phyloP scores from a whole-genome alignment of 2,797 vertebrate genomes.

The Gymnothorax javanicus region DNA sequence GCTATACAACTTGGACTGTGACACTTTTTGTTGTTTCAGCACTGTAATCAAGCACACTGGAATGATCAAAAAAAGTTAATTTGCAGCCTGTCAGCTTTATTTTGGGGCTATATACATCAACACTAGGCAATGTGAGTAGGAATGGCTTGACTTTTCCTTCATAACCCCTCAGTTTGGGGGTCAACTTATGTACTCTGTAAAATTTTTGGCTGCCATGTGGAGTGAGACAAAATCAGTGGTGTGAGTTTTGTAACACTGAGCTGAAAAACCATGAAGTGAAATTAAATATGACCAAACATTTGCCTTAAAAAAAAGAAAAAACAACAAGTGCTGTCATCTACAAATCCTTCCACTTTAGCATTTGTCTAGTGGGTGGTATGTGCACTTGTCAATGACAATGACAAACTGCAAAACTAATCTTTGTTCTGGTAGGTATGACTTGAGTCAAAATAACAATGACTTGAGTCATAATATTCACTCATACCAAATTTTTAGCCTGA shows the following conservation, averaged over 20 bases:
- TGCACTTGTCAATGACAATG: not conserved
- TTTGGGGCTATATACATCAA: too few relatives aligned
- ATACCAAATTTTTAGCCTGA: not conserved
- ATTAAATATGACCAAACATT: not conserved
- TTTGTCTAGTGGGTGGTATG: not conserved
- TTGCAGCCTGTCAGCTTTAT: too few relatives aligned
- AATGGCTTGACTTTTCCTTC: too few relatives aligned
- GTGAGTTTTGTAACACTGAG: not conserved
- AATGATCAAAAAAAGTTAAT: too few relatives aligned
- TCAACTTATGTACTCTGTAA: too few relatives aligned
- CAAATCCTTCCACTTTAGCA: not conserved
- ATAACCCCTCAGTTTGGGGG: too few relatives aligned
- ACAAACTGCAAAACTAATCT: not conserved
- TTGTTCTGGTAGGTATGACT: not conserved
- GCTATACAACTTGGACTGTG: too few relatives aligned
- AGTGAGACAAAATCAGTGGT: not conserved
- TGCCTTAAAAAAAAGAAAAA: not conserved
- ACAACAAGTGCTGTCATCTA: not conserved
- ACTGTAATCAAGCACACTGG: too few relatives aligned
- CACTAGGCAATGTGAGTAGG: too few relatives aligned
- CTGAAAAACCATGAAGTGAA: not conserved
- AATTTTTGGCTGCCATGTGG: not conserved
- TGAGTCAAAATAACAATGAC: not conserved
- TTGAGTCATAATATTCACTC: not conserved
- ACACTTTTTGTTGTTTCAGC: too few relatives aligned